A percentile compares a stretch with the other conserved stretches of the same genome.
phyloP scores from a whole-genome alignment of 2,888 invertebrate species.

The Andrena minutula region DNA sequence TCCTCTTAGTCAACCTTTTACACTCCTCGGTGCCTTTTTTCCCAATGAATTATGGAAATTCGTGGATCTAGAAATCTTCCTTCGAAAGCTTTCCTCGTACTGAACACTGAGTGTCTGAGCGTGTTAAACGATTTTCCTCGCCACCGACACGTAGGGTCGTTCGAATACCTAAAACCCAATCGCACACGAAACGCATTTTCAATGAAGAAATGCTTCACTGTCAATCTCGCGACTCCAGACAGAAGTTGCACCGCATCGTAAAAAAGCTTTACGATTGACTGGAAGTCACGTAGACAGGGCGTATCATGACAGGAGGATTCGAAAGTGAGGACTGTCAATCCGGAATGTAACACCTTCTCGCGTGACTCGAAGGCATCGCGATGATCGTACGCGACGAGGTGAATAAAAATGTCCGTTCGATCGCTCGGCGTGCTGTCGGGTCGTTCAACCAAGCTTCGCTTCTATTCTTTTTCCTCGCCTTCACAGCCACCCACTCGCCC shows the following conservation, averaged over 20 bases:
- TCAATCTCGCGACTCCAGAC: too few species aligned
- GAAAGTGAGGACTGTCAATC: conserved; percentile 35
- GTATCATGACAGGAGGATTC: background rate
- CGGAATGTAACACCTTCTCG: conserved; percentile 50
- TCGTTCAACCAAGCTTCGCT: conserved; percentile 62
- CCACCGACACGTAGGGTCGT: too few species aligned
- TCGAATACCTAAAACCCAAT: too few species aligned
- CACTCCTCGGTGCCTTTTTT: background rate
- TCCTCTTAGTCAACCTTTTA: background rate
- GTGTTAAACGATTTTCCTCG: too few species aligned
- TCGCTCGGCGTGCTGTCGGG: conserved; percentile 50
- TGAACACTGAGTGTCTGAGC: too few species aligned
- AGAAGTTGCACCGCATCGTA: too few species aligned
- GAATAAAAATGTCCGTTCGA: conserved; percentile 66
- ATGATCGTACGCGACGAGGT: conserved; percentile 27
- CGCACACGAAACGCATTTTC: too few species aligned
- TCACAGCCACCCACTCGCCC: conserved; percentile 64
- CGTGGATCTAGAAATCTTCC: background rate
- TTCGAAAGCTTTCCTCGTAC: background rate
- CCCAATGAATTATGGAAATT: conserved; percentile 6
- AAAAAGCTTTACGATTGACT: background rate
- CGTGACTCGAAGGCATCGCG: conserved; percentile 39
- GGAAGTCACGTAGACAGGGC: background rate
- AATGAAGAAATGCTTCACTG: too few species aligned
- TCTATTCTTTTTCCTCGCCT: conserved; percentile 57